A percentile compares a stretch with the other conserved stretches of the same genome.
These are phyloP conservation scores for Telmatherina bonti DNA, from an alignment of 2,797 vertebrate species.

Conservation along the genomic window DNA sequence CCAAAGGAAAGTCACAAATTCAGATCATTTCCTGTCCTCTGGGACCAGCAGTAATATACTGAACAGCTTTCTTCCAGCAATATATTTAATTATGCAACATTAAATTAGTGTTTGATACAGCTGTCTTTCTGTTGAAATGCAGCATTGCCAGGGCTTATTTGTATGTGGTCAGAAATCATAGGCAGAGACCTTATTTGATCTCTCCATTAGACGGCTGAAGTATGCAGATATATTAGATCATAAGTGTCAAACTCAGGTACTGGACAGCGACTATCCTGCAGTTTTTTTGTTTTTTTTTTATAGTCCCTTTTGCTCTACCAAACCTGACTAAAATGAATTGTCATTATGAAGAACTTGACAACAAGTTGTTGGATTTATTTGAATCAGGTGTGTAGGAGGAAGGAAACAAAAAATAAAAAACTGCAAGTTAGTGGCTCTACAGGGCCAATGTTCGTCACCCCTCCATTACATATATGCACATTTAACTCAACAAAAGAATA, in stretches of 20 bases:
- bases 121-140: slow-evolving; percentile 52
- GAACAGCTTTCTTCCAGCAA: slow-evolving; percentile 33
- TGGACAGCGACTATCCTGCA: too few relatives aligned
- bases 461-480: slow-evolving; percentile 1
- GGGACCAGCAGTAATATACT: slow-evolving; percentile 50
- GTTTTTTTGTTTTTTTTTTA: too few relatives aligned
- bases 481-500: slow-evolving; percentile 7
- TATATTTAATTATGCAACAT: slow-evolving; percentile 56
- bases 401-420: too few relatives aligned
- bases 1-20: slow-evolving; percentile 40
- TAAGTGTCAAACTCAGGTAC: too few relatives aligned
- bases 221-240: too few relatives aligned
- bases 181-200: slow-evolving; percentile 35
- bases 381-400: too few relatives aligned
- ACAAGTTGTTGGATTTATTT: too few relatives aligned
- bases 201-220: slow-evolving; percentile 25
- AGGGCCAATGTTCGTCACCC: too few relatives aligned
- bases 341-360: too few relatives aligned
- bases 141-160: slow-evolving; percentile 60
- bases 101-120: slow-evolving; percentile 50
- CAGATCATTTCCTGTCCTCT: slow-evolving; percentile 52
- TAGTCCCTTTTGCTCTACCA: too few relatives aligned
- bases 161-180: slow-evolving; percentile 35
- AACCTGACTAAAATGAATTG: too few relatives aligned
- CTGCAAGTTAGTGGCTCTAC: too few relatives aligned